phyloP scores from a whole-genome alignment of 2,113 vertebrate genomes.

The Myotis lucifugus region DNA sequence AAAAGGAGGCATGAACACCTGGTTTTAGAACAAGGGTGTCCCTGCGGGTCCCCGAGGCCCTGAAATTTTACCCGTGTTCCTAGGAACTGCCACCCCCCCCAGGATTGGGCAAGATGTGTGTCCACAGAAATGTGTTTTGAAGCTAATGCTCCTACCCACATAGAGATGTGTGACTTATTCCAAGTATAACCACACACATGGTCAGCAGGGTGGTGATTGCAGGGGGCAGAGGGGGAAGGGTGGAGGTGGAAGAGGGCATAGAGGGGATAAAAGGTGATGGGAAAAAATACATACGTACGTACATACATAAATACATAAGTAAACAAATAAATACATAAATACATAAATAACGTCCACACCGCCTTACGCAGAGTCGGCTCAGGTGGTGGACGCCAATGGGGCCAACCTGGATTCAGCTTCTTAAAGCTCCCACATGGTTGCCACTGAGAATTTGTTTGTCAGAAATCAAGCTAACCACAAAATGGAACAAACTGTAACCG shows the following conservation, averaged over 20 bases:
- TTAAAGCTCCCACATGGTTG: background rate
- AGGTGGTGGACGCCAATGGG: background rate
- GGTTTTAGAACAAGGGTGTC: background rate
- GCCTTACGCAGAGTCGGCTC: background rate
- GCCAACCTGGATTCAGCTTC: background rate
- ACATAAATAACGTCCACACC: background rate
- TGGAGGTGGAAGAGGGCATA: no score
- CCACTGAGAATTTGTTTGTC: background rate
- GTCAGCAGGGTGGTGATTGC: no score
- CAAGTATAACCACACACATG: background rate
- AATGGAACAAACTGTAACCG: background rate
- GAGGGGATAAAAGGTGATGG: no score
- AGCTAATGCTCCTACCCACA: background rate
- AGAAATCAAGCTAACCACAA: constrained; percentile 21
- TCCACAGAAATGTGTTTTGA: background rate
- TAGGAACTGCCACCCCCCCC: background rate
- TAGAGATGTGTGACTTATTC: background rate
- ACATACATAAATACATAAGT: no score
- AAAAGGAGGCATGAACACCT: background rate
- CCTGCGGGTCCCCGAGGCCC: no score
- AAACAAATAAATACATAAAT: no score
- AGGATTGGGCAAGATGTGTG: background rate
- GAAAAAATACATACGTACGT: no score
- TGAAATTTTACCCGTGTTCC: background rate
- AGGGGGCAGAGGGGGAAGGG: no score